A percentile compares a stretch with the other conserved stretches of the same genome.
Conservation (phyloP, 2,888 invertebrate genomes). For the Synergus gifuensis region DNA sequence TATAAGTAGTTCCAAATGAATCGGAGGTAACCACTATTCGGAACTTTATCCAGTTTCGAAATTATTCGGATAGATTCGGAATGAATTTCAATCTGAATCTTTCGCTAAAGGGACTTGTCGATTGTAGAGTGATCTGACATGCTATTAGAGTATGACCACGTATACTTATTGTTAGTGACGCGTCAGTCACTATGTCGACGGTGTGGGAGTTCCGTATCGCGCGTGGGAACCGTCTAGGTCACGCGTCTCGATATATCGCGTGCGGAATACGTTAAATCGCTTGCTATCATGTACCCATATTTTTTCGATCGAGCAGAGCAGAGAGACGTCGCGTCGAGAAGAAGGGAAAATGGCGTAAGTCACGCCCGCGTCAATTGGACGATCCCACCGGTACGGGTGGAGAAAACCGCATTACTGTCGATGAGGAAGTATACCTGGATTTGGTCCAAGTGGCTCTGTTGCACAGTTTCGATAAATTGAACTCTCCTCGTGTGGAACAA, state of each 20-base stretch:
- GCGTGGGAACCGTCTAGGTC: conserved; percentile 76
- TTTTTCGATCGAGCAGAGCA: conserved; percentile 42
- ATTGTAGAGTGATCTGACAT: conserved; percentile 45
- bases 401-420: conserved; percentile 50
- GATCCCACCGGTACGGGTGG: conserved; percentile 45
- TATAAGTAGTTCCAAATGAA: no score
- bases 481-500: neutral
- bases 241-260: conserved; percentile 72
- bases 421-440: conserved; percentile 52
- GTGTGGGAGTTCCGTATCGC: conserved; percentile 66
- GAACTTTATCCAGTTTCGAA: no score
- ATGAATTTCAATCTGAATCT: no score
- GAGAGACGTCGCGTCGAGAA: neutral
- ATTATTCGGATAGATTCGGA: no score
- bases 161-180: conserved; percentile 63
- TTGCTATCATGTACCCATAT: conserved; percentile 61
- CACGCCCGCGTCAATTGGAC: conserved; percentile 54
- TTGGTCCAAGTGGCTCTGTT: conserved; percentile 51
- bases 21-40: no score
- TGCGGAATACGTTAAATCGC: conserved; percentile 71
- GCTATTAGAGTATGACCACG: conserved; percentile 72
- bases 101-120: no score
- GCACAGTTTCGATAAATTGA: neutral
- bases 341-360: conserved; percentile 52
- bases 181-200: conserved; percentile 70